These are phyloP conservation scores for Gambusia affinis DNA, from an alignment of 2,113 vertebrate species.

Conservation along the genomic window DNA sequence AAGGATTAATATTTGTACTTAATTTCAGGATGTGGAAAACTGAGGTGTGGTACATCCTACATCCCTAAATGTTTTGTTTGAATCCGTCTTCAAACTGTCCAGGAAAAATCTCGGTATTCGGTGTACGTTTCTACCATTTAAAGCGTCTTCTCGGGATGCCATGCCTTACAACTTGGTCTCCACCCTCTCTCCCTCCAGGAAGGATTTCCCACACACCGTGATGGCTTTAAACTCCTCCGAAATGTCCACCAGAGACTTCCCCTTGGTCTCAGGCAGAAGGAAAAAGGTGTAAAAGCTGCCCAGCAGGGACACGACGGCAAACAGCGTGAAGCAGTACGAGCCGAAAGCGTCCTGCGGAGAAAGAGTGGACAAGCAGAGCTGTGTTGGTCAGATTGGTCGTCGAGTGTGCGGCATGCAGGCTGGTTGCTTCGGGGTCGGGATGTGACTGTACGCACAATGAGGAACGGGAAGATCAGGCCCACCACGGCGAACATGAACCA, in stretches of 20 bases:
- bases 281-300: constrained; percentile 69
- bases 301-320: constrained; percentile 62
- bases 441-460: constrained; percentile 71
- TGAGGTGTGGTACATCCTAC: no score
- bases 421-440: not conserved
- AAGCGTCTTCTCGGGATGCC: not conserved
- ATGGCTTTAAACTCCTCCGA: constrained; percentile 72
- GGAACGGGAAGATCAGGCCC: constrained; percentile 75
- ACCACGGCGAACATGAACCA: constrained; percentile 56
- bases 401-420: not conserved
- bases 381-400: not conserved
- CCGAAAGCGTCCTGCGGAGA: constrained; percentile 59
- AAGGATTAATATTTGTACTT: not conserved
- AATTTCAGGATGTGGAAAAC: no score
- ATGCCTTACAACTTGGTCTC: constrained; percentile 68
- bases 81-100: not conserved
- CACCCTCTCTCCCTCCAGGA: not conserved
- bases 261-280: constrained; percentile 80
- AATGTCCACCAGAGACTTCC: constrained; percentile 79
- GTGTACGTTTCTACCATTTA: not conserved
- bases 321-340: constrained; percentile 74
- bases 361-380: not conserved
- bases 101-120: not conserved
- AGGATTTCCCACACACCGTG: constrained; percentile 57
- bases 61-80: not conserved